Evolutionary conservation across 2,797 vertebrate genomes (phyloP), one percentile per base, ranked within the genome.

Genomic region (Podarcis siculus): DNA sequence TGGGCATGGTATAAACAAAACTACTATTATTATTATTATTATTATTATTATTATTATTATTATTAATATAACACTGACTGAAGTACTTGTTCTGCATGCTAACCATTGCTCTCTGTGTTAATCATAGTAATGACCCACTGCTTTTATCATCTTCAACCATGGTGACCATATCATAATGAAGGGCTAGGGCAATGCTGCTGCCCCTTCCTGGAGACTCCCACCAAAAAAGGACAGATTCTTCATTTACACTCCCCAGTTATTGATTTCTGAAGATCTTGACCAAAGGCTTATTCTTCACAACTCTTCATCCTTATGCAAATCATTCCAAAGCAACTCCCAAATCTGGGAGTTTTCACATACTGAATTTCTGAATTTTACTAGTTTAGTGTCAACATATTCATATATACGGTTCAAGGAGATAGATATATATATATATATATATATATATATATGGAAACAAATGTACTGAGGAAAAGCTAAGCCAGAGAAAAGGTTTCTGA

Each of bases 71-170:
- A 45, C 2, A 49, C 49, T 49, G 49, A 61, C 19, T 7, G 2
- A 30, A 12, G 19, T 37, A 73, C 25, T 75, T 73, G 71, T 89
- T 85, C 42, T 90, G 5, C 76, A 87, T 75, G 32, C 90, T 91
- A 94, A 94, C 76, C 10, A 25, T 87, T 94, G 84, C 75, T 80
- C 23, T 19, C 86, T 94, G 84, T 79, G 76, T 78, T 87, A 1
- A 93, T 39, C 66, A 72, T 80, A 39, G 75, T 82, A 75, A 66
- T 32, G 13, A 39, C 49, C 30, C n/a, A 80, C 17, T n/a, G 55
- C 72, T 75, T 87, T 82, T 9, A 82, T 75, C n/a, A 82, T 49
- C 17, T 42, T 21, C 7, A 82, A 12, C 71, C 21, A 45, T 78
- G 30, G 17, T 78, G 37, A 49, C 19, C 17, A 23, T 78, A 78